phyloP scores from a whole-genome alignment of 2,113 vertebrate species.

The Vulpes ferrilata region DNA sequence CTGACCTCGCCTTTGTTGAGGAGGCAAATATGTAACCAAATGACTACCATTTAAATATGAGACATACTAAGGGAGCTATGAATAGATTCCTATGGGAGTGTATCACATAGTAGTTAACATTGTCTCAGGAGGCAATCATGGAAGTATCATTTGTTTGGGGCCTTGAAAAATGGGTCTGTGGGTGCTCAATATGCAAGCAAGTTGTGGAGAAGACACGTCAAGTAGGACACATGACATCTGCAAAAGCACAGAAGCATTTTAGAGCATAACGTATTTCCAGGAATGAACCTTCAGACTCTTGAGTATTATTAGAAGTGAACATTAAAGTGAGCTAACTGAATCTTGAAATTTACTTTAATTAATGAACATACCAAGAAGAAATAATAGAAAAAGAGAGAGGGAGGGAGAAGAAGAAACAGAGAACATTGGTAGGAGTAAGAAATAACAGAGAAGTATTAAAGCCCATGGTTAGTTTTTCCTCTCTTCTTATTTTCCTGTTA shows the following conservation, averaged over 20 bases:
- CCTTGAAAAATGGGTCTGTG: not conserved
- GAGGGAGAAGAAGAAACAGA: not conserved
- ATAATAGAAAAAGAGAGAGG: not conserved
- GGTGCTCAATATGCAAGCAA: not conserved
- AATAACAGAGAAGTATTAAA: not conserved
- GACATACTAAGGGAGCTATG: not conserved
- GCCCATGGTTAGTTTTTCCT: not conserved
- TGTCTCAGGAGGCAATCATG: not conserved
- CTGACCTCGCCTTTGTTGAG: not conserved
- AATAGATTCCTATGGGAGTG: not conserved
- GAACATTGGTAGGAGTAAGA: not conserved
- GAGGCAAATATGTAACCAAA: not conserved
- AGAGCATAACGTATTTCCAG: not conserved
- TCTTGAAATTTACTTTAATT: not conserved
- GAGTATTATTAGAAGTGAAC: not conserved
- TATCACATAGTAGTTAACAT: not conserved
- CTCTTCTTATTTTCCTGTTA: not conserved
- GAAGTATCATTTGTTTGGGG: not conserved
- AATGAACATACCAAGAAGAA: not conserved
- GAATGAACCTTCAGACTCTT: not conserved
- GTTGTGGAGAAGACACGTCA: not conserved
- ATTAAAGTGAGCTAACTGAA: not conserved
- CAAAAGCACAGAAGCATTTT: not conserved
- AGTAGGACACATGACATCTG: not conserved
- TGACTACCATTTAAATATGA: conserved; percentile 29